A percentile compares a stretch with the other conserved stretches of the same genome.
Conservation (phyloP, 2,888 invertebrate species). For the Ypsolopha sequella region DNA sequence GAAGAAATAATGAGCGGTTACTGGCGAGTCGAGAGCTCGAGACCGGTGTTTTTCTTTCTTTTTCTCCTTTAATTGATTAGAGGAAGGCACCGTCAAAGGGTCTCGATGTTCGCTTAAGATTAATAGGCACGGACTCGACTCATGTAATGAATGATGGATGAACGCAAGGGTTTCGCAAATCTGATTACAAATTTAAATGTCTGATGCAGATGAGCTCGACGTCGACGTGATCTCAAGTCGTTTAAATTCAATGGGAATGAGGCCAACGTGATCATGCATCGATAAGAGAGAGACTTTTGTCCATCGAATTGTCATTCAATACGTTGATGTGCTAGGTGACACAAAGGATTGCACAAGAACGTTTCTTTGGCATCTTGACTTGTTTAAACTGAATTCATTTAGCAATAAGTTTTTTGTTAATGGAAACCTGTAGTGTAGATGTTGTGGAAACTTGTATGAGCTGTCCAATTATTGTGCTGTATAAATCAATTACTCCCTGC, state of each 20-base stretch:
- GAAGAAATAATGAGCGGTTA: conserved; percentile 71
- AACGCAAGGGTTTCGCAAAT: conserved; percentile 35
- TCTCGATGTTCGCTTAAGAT: conserved; percentile 13
- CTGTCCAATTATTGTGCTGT: no score
- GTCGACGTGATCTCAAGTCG: conserved; percentile 21
- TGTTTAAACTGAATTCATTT: no score
- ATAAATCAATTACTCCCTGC: no score
- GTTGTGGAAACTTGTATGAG: no score
- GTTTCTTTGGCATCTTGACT: no score
- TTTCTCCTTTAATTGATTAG: conserved; percentile 64
- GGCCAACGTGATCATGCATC: conserved; percentile 38
- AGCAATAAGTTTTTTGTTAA: no score
- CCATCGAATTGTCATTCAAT: conserved; percentile 34
- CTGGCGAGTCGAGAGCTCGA: conserved; percentile 52
- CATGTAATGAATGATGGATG: conserved; percentile 56
- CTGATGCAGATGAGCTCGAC: conserved; percentile 42
- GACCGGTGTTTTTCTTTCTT: conserved; percentile 35
- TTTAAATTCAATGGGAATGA: conserved; percentile 45
- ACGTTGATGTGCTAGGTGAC: conserved; percentile 7
- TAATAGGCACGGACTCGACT: conserved; percentile 20
- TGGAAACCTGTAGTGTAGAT: no score
- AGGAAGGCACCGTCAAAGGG: conserved; percentile 37
- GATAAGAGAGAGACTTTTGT: conserved; percentile 19
- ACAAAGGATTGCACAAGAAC: no score
- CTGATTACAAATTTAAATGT: conserved; percentile 60